A percentile compares a stretch with the other conserved stretches of the same genome.
phyloP scores from a whole-genome alignment of 2,797 vertebrate genomes.

The Pelodytes ibericus region DNA sequence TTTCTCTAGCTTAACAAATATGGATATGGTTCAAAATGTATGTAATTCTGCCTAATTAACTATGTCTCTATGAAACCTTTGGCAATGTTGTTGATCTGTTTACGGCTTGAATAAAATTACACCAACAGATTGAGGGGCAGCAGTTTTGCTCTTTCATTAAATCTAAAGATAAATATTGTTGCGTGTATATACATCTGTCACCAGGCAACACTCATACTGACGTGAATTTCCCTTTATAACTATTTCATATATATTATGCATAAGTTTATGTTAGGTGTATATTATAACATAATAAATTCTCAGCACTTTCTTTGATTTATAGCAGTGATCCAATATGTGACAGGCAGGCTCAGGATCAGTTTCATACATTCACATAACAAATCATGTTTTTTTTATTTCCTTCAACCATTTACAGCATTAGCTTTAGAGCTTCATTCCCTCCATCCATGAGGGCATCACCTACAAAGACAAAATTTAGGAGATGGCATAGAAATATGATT shows the following conservation, averaged over 20 bases:
- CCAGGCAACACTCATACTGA: neutral
- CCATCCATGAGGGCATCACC: too few relatives aligned
- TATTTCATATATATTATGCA: neutral
- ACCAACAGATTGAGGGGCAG: neutral
- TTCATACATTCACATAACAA: too few relatives aligned
- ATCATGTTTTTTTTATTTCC: neutral
- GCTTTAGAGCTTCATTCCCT: too few relatives aligned
- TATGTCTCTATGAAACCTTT: too few relatives aligned
- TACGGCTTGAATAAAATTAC: neutral
- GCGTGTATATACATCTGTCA: neutral
- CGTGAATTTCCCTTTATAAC: neutral
- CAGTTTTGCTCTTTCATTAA: neutral
- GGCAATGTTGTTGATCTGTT: neutral
- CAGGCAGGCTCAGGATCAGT: constrained; percentile 14
- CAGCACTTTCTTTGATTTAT: constrained; percentile 32
- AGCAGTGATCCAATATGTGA: constrained; percentile 5
- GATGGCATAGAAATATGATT: too few relatives aligned
- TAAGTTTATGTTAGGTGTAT: neutral
- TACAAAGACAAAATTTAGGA: too few relatives aligned
- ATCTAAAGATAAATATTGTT: neutral
- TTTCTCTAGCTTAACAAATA: too few relatives aligned
- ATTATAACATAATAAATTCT: constrained; percentile 8
- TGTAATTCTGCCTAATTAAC: too few relatives aligned
- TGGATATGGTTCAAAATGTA: too few relatives aligned
- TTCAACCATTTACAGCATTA: too few relatives aligned